phyloP scores from a whole-genome alignment of 1,140 invertebrate genomes.

The Drosophila sp. region DNA sequence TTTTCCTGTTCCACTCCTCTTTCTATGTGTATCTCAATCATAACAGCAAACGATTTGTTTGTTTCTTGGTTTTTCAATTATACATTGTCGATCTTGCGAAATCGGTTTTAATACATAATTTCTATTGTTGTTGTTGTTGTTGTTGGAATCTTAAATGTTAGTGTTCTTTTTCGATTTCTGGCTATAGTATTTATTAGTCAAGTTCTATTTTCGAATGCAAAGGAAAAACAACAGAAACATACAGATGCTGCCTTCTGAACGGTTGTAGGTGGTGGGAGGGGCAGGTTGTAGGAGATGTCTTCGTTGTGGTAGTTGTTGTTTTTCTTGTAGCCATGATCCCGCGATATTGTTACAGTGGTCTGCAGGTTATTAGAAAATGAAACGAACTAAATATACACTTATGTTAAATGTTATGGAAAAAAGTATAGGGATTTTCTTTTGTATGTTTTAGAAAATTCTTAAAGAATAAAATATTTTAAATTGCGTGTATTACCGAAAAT shows the following conservation, averaged over 20 bases:
- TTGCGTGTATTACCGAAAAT: too few species aligned
- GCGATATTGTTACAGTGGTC: conserved; percentile 48
- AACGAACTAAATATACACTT: neutral
- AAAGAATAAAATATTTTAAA: too few species aligned
- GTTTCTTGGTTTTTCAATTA: conserved; percentile 40
- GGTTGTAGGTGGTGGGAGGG: conserved; percentile 11
- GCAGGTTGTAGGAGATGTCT: conserved; percentile 38
- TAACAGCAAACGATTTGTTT: conserved; percentile 31
- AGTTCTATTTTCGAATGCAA: conserved; percentile 78
- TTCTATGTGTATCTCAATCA: conserved; percentile 22
- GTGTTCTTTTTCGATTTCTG: conserved; percentile 66
- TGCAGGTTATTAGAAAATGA: conserved; percentile 10
- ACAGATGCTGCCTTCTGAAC: conserved; percentile 35
- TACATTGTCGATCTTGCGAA: conserved; percentile 41
- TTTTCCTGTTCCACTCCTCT: neutral
- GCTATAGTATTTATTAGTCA: conserved; percentile 82
- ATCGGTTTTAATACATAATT: conserved; percentile 24
- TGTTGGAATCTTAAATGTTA: conserved; percentile 25
- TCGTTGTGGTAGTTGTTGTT: conserved; percentile 35
- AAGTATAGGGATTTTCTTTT: too few species aligned
- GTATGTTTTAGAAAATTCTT: too few species aligned
- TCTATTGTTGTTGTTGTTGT: too few species aligned
- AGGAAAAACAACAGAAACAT: conserved; percentile 56
- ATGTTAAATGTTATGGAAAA: too few species aligned
- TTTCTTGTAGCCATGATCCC: neutral